phyloP scores from a whole-genome alignment of 1,140 invertebrate genomes.

The Chrysopa pallens region DNA sequence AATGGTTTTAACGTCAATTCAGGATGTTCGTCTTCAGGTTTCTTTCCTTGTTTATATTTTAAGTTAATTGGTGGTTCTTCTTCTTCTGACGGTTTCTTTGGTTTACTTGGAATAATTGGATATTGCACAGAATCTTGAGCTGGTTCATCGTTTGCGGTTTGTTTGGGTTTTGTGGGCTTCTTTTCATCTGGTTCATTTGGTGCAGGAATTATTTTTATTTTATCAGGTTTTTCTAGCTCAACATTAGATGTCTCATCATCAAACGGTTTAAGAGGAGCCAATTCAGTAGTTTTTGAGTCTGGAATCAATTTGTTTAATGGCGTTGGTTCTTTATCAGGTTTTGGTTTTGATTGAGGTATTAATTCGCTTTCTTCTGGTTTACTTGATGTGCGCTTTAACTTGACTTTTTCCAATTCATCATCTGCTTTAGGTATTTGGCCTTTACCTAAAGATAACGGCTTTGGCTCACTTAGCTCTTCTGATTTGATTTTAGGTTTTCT shows the following conservation, averaged over 20 bases:
- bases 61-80: conserved; percentile 34
- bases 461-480: conserved; percentile 28
- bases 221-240: conserved; percentile 2
- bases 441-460: conserved; percentile 29
- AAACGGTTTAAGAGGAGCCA: background rate
- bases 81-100: conserved; percentile 25
- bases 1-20: conserved; percentile 32
- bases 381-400: conserved; percentile 27
- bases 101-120: conserved; percentile 27
- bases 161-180: conserved; percentile 11
- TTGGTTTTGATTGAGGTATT: conserved; percentile 13
- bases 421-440: conserved; percentile 28
- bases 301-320: conserved; percentile 13
- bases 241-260: conserved; percentile 4
- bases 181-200: conserved; percentile 18
- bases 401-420: conserved; percentile 21
- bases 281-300: conserved; percentile 12
- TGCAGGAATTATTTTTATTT: conserved; percentile 12
- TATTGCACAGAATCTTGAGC: conserved; percentile 26
- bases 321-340: conserved; percentile 10
- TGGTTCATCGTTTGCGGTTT: conserved; percentile 19
- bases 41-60: conserved; percentile 28
- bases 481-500: conserved; percentile 16
- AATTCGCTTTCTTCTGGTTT: conserved; percentile 20
- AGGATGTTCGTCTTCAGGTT: conserved; percentile 30